Evolutionary conservation across 2,113 vertebrate genomes (phyloP).

Genomic region (Myocastor coypus): DNA sequence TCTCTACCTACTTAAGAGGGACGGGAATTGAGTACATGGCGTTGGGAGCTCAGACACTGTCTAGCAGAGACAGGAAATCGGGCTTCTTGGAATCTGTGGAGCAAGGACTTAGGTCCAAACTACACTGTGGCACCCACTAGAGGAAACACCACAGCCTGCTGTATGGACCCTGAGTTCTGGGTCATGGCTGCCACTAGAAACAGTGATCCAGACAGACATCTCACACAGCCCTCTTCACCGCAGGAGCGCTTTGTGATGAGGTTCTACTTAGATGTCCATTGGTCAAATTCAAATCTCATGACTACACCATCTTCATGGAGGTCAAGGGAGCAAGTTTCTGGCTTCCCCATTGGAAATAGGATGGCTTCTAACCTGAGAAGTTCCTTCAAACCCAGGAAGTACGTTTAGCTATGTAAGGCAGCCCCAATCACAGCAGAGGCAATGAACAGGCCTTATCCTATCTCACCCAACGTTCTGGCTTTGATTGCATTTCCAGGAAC

Average conservation of each 20-base stretch:
- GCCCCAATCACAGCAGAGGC: neutral
- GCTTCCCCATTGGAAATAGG: neutral
- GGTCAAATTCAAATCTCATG: neutral
- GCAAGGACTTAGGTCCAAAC: neutral
- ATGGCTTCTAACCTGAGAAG: neutral
- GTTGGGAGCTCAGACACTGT: neutral
- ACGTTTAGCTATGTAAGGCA: neutral
- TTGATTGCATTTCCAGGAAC: neutral
- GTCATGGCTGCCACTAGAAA: neutral
- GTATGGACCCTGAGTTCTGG: neutral
- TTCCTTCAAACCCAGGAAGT: neutral
- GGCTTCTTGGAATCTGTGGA: neutral
- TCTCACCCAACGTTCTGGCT: neutral
- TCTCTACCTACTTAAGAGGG: neutral
- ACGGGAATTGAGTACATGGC: neutral
- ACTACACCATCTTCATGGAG: neutral
- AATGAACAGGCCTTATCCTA: neutral
- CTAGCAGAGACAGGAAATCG: neutral
- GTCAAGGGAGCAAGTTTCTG: neutral
- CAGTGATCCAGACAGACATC: fast-evolving
- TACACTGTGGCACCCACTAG: neutral
- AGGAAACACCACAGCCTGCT: neutral
- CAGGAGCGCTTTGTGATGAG: neutral
- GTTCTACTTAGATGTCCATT: fast-evolving
- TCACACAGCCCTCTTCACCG: neutral